These are phyloP conservation scores for Dromas ardeola DNA, from an alignment of 2,113 vertebrate species.

Conservation along the genomic window DNA sequence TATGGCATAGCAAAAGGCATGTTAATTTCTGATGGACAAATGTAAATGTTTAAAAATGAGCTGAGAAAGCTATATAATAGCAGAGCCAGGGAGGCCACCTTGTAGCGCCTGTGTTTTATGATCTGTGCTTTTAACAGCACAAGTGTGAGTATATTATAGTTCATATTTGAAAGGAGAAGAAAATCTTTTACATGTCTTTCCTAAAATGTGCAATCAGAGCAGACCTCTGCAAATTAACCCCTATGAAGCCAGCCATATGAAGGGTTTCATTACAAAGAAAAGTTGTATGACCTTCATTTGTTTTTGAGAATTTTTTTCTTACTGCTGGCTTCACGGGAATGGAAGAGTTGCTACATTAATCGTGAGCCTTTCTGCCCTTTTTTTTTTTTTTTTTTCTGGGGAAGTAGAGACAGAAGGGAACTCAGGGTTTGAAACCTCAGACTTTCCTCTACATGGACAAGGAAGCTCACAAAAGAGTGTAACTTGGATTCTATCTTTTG, in stretches of 20 bases:
- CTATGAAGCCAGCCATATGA: background rate
- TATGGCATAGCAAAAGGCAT: background rate
- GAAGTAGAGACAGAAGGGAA: background rate
- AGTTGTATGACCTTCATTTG: background rate
- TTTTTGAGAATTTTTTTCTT: background rate
- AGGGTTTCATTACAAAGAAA: background rate
- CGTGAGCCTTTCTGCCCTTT: background rate
- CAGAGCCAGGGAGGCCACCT: background rate
- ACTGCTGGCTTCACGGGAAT: background rate
- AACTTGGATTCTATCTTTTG: background rate
- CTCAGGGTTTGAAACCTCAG: background rate
- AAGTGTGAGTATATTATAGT: background rate
- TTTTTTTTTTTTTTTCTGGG: background rate
- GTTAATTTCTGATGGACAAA: slow-evolving; percentile 19
- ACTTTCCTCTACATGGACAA: background rate
- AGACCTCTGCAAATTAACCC: background rate
- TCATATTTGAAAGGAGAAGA: slow-evolving; percentile 7
- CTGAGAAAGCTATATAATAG: background rate
- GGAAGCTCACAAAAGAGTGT: background rate
- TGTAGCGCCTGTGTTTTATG: background rate
- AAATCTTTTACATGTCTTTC: background rate
- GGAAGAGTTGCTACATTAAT: background rate
- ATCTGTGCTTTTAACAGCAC: background rate
- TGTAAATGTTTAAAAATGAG: slow-evolving; percentile 49
- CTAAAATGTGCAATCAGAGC: background rate